Evolutionary conservation across 2,888 invertebrate genomes (phyloP), one percentile per base, ranked within the genome.

Genomic region (Adela reaumurella): DNA sequence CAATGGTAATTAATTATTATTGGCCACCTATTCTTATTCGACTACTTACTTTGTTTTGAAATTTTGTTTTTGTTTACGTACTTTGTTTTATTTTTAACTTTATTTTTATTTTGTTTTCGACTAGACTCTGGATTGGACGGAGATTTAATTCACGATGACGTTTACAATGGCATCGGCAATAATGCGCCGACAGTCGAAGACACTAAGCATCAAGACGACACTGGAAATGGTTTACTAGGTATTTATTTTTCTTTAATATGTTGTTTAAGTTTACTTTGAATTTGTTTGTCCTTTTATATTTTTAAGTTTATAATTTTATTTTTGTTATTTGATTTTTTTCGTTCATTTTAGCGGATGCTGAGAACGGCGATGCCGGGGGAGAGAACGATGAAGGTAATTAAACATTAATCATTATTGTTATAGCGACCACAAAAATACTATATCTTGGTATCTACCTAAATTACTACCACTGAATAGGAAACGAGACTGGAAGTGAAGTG

Each of bases 101-200:
- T 64, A 58, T 52, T 54, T 55, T 47, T 57, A 54, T 58, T 49
- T 47, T 53, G 45, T 49, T 45, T n/a, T n/a, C n/a, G n/a, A 56
- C 50, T 73, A 84, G 87, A 87, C 76, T 81, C 84, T 67, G 82
- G 81, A 65, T 80, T 83, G 74, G 87, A 87, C 66, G 80, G 82
- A 56, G 83, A 84, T 67, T 82, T 82, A 61, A 77, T 81, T 68
- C 83, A 84, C 78, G 83, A 81, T 59, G 70, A 65, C 61, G 67
- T 68, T 65, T 69, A 67, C 62, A 67, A 70, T 64, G 72, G 74
- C 67, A 68, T 64, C 62, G 67, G 67, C 68, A 65, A 70, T 54
- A 73, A 68, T 50, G 62, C 68, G 48, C 79, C 78, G 51, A 73
- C 74, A 56, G 70, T 71, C 46, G 78, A 78, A 67, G 70, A 73